Base-by-base conservation (phyloP, 2,888 invertebrate species). In the Phrixothrix hirtus region DNA sequence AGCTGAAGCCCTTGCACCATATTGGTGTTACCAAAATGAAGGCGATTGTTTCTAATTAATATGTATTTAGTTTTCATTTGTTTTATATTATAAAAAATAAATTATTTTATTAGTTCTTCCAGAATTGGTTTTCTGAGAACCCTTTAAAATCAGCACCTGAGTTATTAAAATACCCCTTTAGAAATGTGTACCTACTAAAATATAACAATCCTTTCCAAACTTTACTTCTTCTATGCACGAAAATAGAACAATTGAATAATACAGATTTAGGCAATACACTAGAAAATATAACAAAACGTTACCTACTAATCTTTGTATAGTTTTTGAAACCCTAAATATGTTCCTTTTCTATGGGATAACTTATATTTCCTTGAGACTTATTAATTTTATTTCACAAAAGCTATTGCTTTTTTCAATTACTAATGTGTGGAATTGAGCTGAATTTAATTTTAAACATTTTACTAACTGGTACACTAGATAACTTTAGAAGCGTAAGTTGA, bases 161-260 rank as follows among this genome's bases (percentile, higher is more conserved):
- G 72, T 85, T 87, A 5, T 85, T 89, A 47, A 97, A 83, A 73
- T 96, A 97, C 89, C 82, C 61, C 85, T 77, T 2, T 98, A 76
- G 57, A 97, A 84, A 70, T 94, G 86, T 1, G 87, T 88, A n/a
- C 98, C 98, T 0, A 93, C 81, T n/a, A n/a, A n/a, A 1, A 77
- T 78, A 55, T 83, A 81, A 34, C 86, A 80, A 68, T 92, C 92
- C 63, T 86, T 78, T 74, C 95, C 95, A 1, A 92, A 78, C 32
- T 84, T 78, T 68, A 95, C 95, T 70, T 94, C 91, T 70, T 94
- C 87, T 38, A 95, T 94, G 0, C 90, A 87, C 92, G 93, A 12
- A 29, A 10, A 11, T 29, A 67, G 2, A 71, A 67, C 29, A 10
- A 10, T 10, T 29, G 3, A 5, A 4, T 21, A 5, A 5, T 21